phyloP scores from a whole-genome alignment of 2,113 vertebrate genomes.

The Myanophis thanlyinensis region DNA sequence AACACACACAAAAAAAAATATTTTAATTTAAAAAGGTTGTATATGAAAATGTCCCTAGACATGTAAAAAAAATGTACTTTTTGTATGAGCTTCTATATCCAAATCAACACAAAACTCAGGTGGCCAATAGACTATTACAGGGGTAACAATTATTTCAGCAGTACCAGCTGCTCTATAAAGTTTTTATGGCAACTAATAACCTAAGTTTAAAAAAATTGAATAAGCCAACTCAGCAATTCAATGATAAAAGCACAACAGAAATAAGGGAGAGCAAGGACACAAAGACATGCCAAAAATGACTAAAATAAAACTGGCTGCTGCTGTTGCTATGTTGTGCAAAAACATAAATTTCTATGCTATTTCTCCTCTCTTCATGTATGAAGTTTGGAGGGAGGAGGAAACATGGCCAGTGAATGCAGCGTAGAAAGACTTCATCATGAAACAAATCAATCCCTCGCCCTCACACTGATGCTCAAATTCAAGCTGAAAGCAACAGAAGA shows the following conservation, averaged over 20 bases:
- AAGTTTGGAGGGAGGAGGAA: fast-evolving
- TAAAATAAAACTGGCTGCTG: neutral
- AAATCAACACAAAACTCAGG: neutral
- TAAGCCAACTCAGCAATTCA: neutral
- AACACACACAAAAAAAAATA: neutral
- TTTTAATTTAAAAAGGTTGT: neutral
- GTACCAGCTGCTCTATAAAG: neutral
- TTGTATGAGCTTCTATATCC: neutral
- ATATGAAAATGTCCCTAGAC: neutral
- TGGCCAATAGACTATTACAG: neutral
- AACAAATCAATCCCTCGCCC: neutral
- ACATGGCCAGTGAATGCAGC: neutral
- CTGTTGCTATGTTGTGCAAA: neutral
- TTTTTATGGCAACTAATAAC: neutral
- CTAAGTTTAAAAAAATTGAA: neutral
- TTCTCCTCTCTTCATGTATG: neutral
- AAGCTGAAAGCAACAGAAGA: neutral
- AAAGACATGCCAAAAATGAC: neutral
- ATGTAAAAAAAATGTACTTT: neutral
- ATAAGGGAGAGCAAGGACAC: neutral
- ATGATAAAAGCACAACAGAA: neutral
- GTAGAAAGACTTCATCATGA: too few species aligned
- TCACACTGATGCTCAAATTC: neutral
- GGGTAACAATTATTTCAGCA: neutral
- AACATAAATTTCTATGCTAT: neutral